Evolutionary conservation across 2,113 vertebrate species (phyloP).

Genomic region (Seriola dumerili): DNA sequence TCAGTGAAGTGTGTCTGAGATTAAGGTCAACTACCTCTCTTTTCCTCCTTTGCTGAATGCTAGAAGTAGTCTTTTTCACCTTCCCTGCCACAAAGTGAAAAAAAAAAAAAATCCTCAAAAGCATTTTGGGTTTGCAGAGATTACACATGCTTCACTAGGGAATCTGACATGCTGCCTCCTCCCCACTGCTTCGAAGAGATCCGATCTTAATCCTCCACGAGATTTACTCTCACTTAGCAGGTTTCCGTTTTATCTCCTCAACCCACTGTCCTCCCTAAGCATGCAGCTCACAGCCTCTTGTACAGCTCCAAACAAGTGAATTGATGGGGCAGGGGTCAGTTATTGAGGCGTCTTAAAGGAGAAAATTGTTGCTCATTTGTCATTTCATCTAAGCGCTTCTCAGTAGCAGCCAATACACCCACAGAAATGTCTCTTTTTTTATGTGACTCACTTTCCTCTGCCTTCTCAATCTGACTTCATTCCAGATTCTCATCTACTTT

Average conservation of each 20-base stretch:
- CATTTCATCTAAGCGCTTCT: not conserved
- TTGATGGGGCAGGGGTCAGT: not conserved
- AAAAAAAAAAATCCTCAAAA: constrained; percentile 29
- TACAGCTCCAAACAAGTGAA: constrained; percentile 5
- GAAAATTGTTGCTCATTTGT: not conserved
- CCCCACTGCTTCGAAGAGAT: constrained; percentile 55
- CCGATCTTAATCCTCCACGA: constrained; percentile 59
- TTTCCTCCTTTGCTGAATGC: not conserved
- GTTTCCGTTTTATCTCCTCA: constrained; percentile 53
- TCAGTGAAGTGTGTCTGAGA: not conserved
- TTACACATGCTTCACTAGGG: constrained; percentile 40
- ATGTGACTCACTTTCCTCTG: not conserved
- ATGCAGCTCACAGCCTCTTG: not conserved
- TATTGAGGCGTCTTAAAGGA: not conserved
- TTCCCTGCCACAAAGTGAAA: constrained; percentile 6
- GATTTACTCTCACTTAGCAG: constrained; percentile 46
- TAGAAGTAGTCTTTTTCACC: constrained; percentile 1
- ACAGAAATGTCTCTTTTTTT: not conserved
- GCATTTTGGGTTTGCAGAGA: constrained; percentile 22
- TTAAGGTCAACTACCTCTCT: not conserved
- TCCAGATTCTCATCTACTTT: not conserved
- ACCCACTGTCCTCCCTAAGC: constrained; percentile 27
- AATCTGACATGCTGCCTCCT: constrained; percentile 42
- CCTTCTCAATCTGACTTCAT: not conserved
- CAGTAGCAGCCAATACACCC: not conserved